Evolutionary conservation across 2,797 vertebrate genomes (phyloP).

Genomic region (Merluccius polli): DNA sequence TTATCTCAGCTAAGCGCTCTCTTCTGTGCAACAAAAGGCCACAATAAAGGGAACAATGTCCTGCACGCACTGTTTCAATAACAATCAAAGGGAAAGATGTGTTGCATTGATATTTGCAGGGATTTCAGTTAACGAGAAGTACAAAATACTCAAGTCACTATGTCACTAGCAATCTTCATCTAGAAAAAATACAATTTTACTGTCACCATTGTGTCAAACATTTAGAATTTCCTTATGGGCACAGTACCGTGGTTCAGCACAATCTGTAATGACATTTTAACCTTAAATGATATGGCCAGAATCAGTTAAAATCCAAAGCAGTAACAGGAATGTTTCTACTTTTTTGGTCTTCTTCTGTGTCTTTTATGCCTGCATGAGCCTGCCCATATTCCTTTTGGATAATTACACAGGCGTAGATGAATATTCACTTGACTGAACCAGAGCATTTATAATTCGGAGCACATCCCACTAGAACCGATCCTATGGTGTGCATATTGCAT

Average conservation of each 20-base stretch:
- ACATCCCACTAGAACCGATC: neutral
- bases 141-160: neutral
- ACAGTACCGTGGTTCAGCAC: neutral
- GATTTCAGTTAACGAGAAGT: neutral
- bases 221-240: neutral
- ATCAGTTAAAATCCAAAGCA: neutral
- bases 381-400: neutral
- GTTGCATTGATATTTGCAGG: neutral
- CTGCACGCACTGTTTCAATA: slow-evolving; percentile 25
- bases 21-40: slow-evolving; percentile 36
- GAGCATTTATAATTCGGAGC: neutral
- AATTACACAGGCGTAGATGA: slow-evolving; percentile 3
- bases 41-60: slow-evolving; percentile 32
- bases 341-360: neutral
- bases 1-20: slow-evolving; percentile 41
- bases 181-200: neutral
- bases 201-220: neutral
- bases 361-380: neutral
- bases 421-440: neutral
- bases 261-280: neutral
- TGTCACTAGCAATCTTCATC: neutral
- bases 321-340: neutral
- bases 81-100: slow-evolving; percentile 24
- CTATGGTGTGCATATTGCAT: neutral
- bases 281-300: neutral